Percentiles rank a stretch among this genome's conserved stretches.
These are phyloP conservation scores for Rhabdophis nuchalis DNA, from an alignment of 2,797 vertebrate genomes.

Conservation along the genomic window DNA sequence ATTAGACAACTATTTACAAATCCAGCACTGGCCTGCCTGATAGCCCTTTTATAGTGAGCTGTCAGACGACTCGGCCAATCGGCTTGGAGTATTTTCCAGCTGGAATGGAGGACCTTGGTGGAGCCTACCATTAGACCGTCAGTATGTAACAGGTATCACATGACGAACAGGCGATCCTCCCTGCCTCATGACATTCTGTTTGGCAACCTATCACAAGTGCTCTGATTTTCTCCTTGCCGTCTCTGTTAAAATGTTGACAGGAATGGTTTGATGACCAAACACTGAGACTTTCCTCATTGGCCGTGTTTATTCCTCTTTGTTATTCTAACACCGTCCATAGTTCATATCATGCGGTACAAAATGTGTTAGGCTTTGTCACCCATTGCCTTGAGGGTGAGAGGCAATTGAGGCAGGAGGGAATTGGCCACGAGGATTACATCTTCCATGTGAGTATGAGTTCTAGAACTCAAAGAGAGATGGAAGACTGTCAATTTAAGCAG, in stretches of 20 bases:
- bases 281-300: background rate
- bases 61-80: no score
- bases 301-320: background rate
- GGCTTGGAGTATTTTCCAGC: no score
- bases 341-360: background rate
- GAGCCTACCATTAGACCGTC: no score
- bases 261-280: background rate
- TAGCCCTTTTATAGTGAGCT: no score
- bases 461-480: background rate
- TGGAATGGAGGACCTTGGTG: no score
- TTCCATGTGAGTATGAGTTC: background rate
- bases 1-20: no score
- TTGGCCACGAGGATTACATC: background rate
- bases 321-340: background rate
- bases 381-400: background rate
- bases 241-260: background rate
- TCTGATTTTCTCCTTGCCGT: background rate
- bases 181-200: background rate
- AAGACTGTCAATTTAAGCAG: background rate
- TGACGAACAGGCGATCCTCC: background rate
- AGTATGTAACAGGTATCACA: background rate
- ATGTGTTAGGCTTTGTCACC: background rate
- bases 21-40: no score
- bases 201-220: background rate
- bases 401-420: background rate